Conservation (phyloP, 2,113 vertebrate species). For the Eudyptes chrysolophus region DNA sequence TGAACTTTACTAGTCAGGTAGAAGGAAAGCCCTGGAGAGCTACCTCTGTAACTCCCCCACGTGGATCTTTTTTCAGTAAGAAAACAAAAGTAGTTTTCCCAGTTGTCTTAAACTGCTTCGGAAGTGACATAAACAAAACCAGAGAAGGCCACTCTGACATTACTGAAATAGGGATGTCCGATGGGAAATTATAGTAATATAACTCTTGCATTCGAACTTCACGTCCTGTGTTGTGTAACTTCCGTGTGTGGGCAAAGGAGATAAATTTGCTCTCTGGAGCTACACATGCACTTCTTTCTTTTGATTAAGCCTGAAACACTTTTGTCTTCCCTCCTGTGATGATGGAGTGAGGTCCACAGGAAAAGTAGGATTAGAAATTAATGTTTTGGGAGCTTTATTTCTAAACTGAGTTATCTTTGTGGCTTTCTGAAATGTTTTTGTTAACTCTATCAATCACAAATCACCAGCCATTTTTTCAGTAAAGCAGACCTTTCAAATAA, state of each 20-base stretch:
- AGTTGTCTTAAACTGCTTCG: constrained; percentile 23
- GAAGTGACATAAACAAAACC: constrained; percentile 38
- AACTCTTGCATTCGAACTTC: background rate
- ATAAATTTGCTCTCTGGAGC: background rate
- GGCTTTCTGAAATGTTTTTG: background rate
- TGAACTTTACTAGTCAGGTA: background rate
- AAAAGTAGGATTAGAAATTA: background rate
- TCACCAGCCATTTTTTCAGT: background rate
- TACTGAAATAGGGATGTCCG: constrained; percentile 25
- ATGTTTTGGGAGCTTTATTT: background rate
- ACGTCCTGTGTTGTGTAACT: background rate
- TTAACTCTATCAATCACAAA: background rate
- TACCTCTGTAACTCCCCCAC: background rate
- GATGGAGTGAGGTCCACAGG: background rate
- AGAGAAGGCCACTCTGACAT: constrained; percentile 18
- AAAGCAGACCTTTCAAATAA: background rate
- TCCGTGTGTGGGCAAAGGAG: constrained; percentile 25
- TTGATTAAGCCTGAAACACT: background rate
- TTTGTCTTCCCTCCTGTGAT: background rate
- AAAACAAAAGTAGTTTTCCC: background rate
- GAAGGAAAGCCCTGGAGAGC: background rate
- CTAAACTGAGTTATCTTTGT: background rate
- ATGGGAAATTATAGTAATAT: constrained; percentile 24
- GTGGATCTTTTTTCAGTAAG: background rate
- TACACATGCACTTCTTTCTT: background rate